A percentile compares a stretch with the other conserved stretches of the same genome.
Conservation (phyloP, 92 coral and sea anemone species). For the Porites cylindrica region DNA sequence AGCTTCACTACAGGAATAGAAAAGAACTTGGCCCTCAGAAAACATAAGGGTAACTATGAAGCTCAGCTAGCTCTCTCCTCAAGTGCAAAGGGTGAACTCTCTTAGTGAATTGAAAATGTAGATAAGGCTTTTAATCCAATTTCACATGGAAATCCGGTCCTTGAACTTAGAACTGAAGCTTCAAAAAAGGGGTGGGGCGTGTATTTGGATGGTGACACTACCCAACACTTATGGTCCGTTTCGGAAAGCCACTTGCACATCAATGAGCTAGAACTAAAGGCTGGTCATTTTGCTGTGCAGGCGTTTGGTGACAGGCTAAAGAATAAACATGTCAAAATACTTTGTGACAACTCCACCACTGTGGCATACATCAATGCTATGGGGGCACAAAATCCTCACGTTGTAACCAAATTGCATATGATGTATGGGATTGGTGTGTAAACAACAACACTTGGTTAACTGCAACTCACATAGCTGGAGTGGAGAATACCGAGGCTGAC, state of each 20-base stretch:
- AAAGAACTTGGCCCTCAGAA: slow-evolving; percentile 53
- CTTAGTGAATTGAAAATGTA: slow-evolving; percentile 44
- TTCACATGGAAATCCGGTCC: slow-evolving; percentile 6
- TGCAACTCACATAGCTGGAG: slow-evolving; percentile 57
- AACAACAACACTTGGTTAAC: slow-evolving; percentile 28
- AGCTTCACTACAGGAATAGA: slow-evolving; percentile 60
- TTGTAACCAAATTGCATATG: not conserved
- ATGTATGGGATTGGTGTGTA: slow-evolving; percentile 67
- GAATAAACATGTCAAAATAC: slow-evolving; percentile 52
- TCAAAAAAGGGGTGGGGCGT: slow-evolving; percentile 53
- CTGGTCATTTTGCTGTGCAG: slow-evolving; percentile 35
- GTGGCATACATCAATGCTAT: slow-evolving; percentile 39
- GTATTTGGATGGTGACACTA: slow-evolving; percentile 18
- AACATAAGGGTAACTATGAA: slow-evolving; percentile 5
- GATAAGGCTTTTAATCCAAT: slow-evolving; percentile 32
- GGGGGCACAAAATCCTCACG: too few relatives aligned
- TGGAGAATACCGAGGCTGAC: slow-evolving; percentile 34
- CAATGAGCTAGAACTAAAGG: slow-evolving; percentile 10
- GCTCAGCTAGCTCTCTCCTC: not conserved
- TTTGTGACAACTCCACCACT: slow-evolving; percentile 60
- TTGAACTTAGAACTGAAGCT: slow-evolving; percentile 34
- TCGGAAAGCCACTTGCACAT: slow-evolving; percentile 22
- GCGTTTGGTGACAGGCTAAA: slow-evolving; percentile 18
- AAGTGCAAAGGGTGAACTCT: slow-evolving; percentile 29
- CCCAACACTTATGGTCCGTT: slow-evolving; percentile 37